phyloP scores from a whole-genome alignment of 2,888 invertebrate species.

The Torymus auratus region DNA sequence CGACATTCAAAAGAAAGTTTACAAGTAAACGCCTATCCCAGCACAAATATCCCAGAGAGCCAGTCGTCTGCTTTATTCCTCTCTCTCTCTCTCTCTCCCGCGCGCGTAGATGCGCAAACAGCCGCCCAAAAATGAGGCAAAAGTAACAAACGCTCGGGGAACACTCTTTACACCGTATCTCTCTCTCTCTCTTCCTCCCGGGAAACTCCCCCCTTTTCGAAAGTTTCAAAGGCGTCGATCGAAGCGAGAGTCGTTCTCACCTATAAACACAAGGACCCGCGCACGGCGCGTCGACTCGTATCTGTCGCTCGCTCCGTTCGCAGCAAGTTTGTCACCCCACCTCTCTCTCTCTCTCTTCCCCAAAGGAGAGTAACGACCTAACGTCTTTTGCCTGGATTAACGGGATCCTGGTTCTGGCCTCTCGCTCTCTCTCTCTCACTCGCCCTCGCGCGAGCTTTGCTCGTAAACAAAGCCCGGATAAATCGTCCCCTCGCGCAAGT shows the following conservation, averaged over 20 bases:
- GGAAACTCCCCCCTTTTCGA: neutral
- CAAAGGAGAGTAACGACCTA: slow-evolving; percentile 47
- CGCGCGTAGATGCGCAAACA: too few relatives aligned
- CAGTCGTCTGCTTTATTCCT: neutral
- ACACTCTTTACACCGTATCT: neutral
- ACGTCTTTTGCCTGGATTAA: slow-evolving; percentile 67
- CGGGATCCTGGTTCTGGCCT: slow-evolving; percentile 47
- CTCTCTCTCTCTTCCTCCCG: neutral
- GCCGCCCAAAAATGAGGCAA: neutral
- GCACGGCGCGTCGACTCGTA: neutral
- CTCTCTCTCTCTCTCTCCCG: neutral
- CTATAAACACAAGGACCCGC: slow-evolving; percentile 40
- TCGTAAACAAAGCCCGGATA: slow-evolving; percentile 70
- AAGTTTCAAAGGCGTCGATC: slow-evolving; percentile 41
- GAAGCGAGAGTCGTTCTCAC: slow-evolving; percentile 33
- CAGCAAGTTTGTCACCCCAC: slow-evolving; percentile 33
- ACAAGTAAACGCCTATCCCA: neutral
- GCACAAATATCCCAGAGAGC: neutral
- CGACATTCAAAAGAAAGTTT: too few relatives aligned
- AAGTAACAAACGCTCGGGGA: neutral
- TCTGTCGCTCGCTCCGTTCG: neutral
- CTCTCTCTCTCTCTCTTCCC: neutral
- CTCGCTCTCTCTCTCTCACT: slow-evolving; percentile 10
- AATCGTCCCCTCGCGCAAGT: slow-evolving; percentile 61
- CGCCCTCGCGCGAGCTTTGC: slow-evolving; percentile 35